Evolutionary conservation across 1,140 invertebrate genomes (phyloP), one percentile per base, ranked within the genome.

Genomic region (Brachionus angularis): DNA sequence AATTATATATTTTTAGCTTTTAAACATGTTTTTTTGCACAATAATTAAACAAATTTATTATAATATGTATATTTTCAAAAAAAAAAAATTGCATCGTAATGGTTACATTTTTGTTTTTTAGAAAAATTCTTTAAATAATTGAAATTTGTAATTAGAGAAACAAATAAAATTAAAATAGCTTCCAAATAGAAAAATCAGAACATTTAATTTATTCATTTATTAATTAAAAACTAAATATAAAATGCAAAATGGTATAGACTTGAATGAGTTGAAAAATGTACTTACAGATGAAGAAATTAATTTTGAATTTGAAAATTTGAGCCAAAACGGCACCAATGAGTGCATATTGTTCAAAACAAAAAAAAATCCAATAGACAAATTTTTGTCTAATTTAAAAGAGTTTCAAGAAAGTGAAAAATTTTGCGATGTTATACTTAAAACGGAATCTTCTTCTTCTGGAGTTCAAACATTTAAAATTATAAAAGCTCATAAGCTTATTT

Each of bases 351-450:
- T 58, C 23, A 31, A 34, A 12, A 36, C 53, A 16, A 36, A n/a
- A 8, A 25, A 23, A 14, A 18, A 31, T 18, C 33, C 21, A 27
- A 21, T 58, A 8, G 53, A 58, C 33, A 8, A n/a, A 12, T 58
- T 36, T 39, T 39, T 58, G 23, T 4, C 16, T 16, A 58, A 58
- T 58, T 58, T 93, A 88, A 89, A 88, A 76, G 88, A 90, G 79
- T 91, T 94, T 88, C 83, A 89, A 12, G 88, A 87, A 16, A 88
- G 91, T 79, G 86, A 88, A 73, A 92, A 93, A 88, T 83, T 94
- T 3, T 93, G 91, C 14, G 79, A 80, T 74, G 76, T 81, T 8
- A 77, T 77, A 3, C 73, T 82, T 23, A 69, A 76, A 34, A 78
- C 77, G 4, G 78, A 76, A 25, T 74, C 77, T 16, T 76, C 77